phyloP scores from a whole-genome alignment of 2,113 vertebrate species.

The Percopsis transmontana region DNA sequence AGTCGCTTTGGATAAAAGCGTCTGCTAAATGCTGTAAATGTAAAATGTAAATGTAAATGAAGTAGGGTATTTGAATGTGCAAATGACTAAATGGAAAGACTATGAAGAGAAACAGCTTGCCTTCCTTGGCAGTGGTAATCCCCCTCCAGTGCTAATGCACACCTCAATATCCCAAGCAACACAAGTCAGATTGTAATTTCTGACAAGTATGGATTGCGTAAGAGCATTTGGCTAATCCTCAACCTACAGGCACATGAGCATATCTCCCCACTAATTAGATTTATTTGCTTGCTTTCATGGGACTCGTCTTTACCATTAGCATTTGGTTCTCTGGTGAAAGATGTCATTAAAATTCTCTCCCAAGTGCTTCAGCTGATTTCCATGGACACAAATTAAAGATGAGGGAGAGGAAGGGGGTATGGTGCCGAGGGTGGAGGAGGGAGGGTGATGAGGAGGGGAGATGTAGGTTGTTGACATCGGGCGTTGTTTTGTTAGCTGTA shows the following conservation, averaged over 20 bases:
- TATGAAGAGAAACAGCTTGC: constrained; percentile 74
- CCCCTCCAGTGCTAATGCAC: constrained; percentile 72
- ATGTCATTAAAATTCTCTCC: constrained; percentile 65
- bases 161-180: constrained; percentile 76
- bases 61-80: constrained; percentile 52
- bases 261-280: constrained; percentile 76
- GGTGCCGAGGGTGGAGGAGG: background rate
- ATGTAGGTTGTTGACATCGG: background rate
- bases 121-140: constrained; percentile 76
- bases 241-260: constrained; percentile 64
- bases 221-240: constrained; percentile 80
- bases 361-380: constrained; percentile 45
- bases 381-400: constrained; percentile 31
- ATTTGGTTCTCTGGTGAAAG: constrained; percentile 59
- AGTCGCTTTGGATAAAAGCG: too few relatives aligned
- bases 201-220: constrained; percentile 79
- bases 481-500: constrained; percentile 2
- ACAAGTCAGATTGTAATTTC: constrained; percentile 76
- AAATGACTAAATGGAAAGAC: constrained; percentile 55
- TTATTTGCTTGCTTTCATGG: constrained; percentile 64
- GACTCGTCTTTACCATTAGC: constrained; percentile 70
- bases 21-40: too few relatives aligned
- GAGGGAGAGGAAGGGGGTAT: background rate
- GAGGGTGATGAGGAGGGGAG: background rate
- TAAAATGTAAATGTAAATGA: too few relatives aligned